Base-by-base conservation (phyloP, 37 sponge, comb jelly and placozoan species). In the Tethya wilhelma region DNA sequence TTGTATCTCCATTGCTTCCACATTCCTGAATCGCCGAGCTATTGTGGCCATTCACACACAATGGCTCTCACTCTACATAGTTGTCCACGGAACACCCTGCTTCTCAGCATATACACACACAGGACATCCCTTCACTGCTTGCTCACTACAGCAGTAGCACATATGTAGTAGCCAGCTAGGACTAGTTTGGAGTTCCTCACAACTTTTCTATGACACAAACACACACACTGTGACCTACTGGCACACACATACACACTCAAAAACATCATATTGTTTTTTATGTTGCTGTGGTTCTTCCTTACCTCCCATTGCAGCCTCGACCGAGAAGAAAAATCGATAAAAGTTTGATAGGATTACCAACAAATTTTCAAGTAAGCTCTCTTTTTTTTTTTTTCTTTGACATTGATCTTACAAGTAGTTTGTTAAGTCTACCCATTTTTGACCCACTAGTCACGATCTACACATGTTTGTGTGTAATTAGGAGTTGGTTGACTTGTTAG, bases 271-370 rank as follows among this genome's bases (percentile, higher is more conserved):
- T n/a, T n/a, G n/a, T n/a, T n/a, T n/a, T n/a, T n/a, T n/a, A n/a
- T n/a, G n/a, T n/a, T n/a, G n/a, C n/a, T n/a, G n/a, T n/a, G n/a
- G n/a, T n/a, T n/a, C n/a, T n/a, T n/a, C n/a, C 67, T 38, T 7
- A 44, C 46, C 23, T n/a, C 26, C 46, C 44, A 39, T 20, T 59
- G 6, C 63, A 86, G 86, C 79, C 73, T 32, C 74, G 65, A 33
- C 78, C 65, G 44, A 84, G 85, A 85, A 58, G 67, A 30, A 86
- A 67, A 49, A 84, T 88, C 59, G 80, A 87, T 64, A 82, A 80
- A 40, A 76, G 64, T 56, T 74, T 92, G 81, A 92, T 92, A 73
- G 93, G 93, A 49, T 31, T 84, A 70, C 93, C 93, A 5, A 76
- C 79, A 56, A 84, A 92, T 64, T 92, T 92, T 55, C 89, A 84